Evolutionary conservation across 2,888 invertebrate genomes (phyloP).

Genomic region (Mamestra brassicae): DNA sequence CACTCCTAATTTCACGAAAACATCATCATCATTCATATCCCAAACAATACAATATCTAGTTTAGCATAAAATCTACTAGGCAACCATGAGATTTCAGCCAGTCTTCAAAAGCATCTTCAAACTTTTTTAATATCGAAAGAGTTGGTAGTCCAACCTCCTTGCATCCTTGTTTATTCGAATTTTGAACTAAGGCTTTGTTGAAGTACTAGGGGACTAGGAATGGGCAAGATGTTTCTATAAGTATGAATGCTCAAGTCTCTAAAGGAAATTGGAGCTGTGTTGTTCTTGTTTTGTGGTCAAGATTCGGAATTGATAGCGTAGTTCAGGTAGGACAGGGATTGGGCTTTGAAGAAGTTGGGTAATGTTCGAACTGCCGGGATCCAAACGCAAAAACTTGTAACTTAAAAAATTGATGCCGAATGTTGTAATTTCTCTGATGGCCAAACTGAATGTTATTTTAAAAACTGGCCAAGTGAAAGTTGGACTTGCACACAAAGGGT

Average conservation of each 20-base stretch:
- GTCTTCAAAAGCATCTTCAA: constrained; percentile 59
- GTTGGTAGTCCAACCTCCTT: constrained; percentile 64
- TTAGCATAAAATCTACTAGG: constrained; percentile 31
- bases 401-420: too few relatives aligned
- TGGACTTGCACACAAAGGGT: too few relatives aligned
- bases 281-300: constrained; percentile 48
- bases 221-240: constrained; percentile 28
- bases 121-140: constrained; percentile 78
- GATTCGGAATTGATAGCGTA: constrained; percentile 20
- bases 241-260: constrained; percentile 32
- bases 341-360: background rate
- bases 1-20: background rate
- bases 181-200: constrained; percentile 60
- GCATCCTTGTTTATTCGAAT: constrained; percentile 69
- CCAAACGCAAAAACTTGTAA: background rate
- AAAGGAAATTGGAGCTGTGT: constrained; percentile 22
- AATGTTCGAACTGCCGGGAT: background rate
- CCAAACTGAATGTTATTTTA: too few relatives aligned
- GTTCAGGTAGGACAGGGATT: constrained; percentile 2
- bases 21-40: background rate
- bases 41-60: constrained; percentile 32
- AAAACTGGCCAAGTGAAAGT: too few relatives aligned
- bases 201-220: constrained; percentile 44
- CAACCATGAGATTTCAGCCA: constrained; percentile 33
- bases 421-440: too few relatives aligned